Evolutionary conservation across 2,113 vertebrate genomes (phyloP).

Genomic region (Chunga burmeisteri): DNA sequence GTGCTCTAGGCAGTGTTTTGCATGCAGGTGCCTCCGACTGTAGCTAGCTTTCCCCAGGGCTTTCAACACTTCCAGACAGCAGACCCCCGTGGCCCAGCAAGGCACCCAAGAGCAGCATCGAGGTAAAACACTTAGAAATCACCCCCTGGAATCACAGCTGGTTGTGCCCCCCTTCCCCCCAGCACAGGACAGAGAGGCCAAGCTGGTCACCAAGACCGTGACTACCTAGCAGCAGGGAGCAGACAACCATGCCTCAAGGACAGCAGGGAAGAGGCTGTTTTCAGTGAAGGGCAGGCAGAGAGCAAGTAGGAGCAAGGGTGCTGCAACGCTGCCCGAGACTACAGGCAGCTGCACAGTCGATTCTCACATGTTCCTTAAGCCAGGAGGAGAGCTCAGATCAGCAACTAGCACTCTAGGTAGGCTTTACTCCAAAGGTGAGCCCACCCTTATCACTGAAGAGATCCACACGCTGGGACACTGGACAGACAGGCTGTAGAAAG

Average conservation of each 20-base stretch:
- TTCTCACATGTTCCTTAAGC: slow-evolving; percentile 44
- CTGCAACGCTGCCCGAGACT: neutral
- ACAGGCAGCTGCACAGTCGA: neutral
- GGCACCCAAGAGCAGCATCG: neutral
- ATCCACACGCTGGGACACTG: neutral
- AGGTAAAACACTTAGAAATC: neutral
- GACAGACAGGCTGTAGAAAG: slow-evolving; percentile 20
- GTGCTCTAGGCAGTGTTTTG: neutral
- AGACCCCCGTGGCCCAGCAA: neutral
- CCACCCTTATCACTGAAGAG: slow-evolving; percentile 26
- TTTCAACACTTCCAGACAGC: neutral
- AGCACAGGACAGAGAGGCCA: slow-evolving; percentile 9
- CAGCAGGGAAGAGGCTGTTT: neutral
- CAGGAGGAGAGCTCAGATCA: slow-evolving; percentile 28
- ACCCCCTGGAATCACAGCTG: neutral
- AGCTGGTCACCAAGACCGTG: neutral
- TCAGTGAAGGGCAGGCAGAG: neutral
- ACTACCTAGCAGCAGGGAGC: slow-evolving; percentile 19
- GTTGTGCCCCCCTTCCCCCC: neutral
- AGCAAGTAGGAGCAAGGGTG: neutral
- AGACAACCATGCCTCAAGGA: neutral
- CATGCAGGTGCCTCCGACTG: neutral
- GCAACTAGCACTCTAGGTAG: slow-evolving; percentile 9
- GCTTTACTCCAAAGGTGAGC: slow-evolving; percentile 28
- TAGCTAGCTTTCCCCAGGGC: neutral